Base-by-base conservation (phyloP, 2,113 vertebrate genomes). In the Nibea albiflora region DNA sequence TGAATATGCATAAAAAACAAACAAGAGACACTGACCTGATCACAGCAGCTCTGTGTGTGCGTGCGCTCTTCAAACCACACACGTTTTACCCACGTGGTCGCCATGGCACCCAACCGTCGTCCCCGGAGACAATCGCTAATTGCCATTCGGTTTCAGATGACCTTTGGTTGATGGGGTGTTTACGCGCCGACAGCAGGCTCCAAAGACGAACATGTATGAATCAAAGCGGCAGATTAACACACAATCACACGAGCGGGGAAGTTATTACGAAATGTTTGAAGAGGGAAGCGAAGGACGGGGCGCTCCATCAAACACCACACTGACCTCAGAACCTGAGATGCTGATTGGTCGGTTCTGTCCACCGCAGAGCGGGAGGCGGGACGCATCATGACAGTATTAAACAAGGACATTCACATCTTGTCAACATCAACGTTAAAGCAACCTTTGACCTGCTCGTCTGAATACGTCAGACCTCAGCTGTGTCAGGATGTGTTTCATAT, bases 131-230 rank as follows among this genome's bases (percentile, higher is more conserved):
- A 0, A 14, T 17, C 11, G 20, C 70, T 75, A 57, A 63, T 65
- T 66, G 64, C 42, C 5, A 14, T 44, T 54, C 10, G 4, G 17
- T 61, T 67, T 62, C 11, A 67, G 70, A 85, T 22, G 78, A 82
- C 70, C 78, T 81, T 81, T 73, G 61, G 28, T 31, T 74, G 60
- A 65, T 53, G 57, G 39, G 28, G 5, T 81, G 22, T 67, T 81
- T 61, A 69, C 50, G 60, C 8, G 50, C 19, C 24, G 22, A 52
- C 10, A 26, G 24, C 56, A 47, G 56, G 39, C 58, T 44, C 20
- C 20, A 11, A 49, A 39, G 3, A 42, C 35, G 64, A 49, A 39
- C 22, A 62, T n/a, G 2, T 19, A 49, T n/a, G 42, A 63, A 7
- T 75, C n/a, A 57, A 58, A 28, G 14, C 53, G 3, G 17, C 62